Evolutionary conservation across 2,888 invertebrate species (phyloP).

Genomic region (Odontocolon sp.): DNA sequence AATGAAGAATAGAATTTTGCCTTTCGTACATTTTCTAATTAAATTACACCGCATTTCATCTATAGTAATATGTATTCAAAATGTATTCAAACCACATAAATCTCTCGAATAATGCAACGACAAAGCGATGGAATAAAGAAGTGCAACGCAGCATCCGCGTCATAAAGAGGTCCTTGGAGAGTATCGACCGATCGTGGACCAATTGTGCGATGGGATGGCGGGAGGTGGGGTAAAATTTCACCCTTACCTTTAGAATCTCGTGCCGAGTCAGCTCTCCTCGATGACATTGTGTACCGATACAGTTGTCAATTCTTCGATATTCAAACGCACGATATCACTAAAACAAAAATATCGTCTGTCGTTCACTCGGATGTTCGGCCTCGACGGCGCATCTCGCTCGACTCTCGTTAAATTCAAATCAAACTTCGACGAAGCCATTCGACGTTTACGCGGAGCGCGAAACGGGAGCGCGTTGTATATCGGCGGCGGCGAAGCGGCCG

Average conservation of each 20-base stretch:
- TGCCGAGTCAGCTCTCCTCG: conserved; percentile 30
- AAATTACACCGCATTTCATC: no score
- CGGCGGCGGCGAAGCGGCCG: conserved; percentile 10
- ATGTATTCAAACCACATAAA: no score
- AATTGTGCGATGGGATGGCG: conserved; percentile 50
- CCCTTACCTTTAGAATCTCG: conserved; percentile 39
- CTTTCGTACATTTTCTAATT: no score
- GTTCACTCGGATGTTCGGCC: conserved; percentile 36
- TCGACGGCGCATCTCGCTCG: conserved; percentile 33
- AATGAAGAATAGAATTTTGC: no score
- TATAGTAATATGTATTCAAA: no score
- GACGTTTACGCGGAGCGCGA: conserved; percentile 55
- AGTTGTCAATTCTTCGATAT: neutral
- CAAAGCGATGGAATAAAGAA: neutral
- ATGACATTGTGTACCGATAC: conserved; percentile 37
- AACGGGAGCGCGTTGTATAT: conserved; percentile 41
- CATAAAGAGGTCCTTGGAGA: conserved; percentile 48
- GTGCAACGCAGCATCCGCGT: conserved; percentile 38
- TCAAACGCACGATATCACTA: conserved; percentile 4
- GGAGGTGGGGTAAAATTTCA: neutral
- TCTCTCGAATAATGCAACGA: neutral
- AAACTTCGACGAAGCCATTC: conserved; percentile 59
- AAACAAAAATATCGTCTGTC: neutral
- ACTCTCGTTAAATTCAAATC: conserved; percentile 59
- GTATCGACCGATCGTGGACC: conserved; percentile 60